Evolutionary conservation across 2,797 vertebrate genomes (phyloP).

Genomic region (Hippopotamyrus pictus): DNA sequence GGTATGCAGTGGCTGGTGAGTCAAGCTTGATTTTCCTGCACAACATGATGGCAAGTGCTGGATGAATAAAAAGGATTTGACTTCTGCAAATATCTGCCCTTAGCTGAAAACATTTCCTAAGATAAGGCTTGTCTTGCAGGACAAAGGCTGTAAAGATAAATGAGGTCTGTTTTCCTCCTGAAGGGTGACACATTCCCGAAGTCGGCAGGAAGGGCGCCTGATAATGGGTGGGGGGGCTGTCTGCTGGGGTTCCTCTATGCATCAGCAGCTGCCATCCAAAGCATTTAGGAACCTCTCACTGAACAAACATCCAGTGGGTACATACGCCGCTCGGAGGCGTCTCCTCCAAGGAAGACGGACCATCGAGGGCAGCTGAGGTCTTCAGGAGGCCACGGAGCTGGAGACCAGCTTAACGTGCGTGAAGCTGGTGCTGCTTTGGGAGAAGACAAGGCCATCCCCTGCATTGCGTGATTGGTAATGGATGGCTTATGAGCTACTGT

Average conservation of each 20-base stretch:
- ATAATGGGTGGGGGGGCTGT: neutral
- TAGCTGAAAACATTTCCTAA: neutral
- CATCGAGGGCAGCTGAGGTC: neutral
- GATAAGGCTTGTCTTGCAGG: conserved; percentile 1
- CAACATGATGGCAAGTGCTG: neutral
- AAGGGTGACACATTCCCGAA: neutral
- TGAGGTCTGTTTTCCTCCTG: neutral
- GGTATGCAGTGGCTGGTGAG: neutral
- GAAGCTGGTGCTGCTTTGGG: too few species aligned
- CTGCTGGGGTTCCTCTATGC: neutral
- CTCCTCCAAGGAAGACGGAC: neutral
- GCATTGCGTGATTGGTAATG: neutral
- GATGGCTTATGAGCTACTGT: neutral
- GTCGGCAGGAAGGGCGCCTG: conserved; percentile 1
- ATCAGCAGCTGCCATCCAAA: neutral
- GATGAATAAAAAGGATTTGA: neutral
- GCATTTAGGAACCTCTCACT: neutral
- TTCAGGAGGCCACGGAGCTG: neutral
- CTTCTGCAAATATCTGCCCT: neutral
- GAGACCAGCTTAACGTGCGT: neutral
- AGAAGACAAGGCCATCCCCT: neutral
- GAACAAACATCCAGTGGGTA: neutral
- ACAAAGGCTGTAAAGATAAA: conserved; percentile 12
- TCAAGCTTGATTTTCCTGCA: neutral
- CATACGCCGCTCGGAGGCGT: neutral